phyloP scores from a whole-genome alignment of 2,888 invertebrate genomes.

The Carabus problematicus region DNA sequence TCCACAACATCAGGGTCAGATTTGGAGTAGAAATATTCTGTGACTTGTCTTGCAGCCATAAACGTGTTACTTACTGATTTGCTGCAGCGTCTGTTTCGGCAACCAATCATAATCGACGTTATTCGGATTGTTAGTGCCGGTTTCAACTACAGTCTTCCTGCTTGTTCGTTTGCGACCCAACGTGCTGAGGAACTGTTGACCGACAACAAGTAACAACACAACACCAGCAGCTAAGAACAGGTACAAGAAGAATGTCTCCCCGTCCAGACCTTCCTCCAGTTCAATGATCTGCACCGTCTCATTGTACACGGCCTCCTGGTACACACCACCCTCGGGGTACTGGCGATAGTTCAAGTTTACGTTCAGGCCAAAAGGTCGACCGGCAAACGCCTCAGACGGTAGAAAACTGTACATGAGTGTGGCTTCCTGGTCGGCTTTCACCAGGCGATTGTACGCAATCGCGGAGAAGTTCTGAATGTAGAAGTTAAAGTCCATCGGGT shows the following conservation, averaged over 20 bases:
- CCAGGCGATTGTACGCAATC: slow-evolving; percentile 83
- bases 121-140: slow-evolving; percentile 86
- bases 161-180: slow-evolving; percentile 77
- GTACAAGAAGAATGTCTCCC: slow-evolving; percentile 98
- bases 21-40: no score
- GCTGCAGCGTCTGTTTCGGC: slow-evolving; percentile 87
- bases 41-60: no score
- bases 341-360: slow-evolving; percentile 92
- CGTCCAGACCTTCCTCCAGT: slow-evolving; percentile 95
- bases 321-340: slow-evolving; percentile 66
- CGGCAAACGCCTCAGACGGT: slow-evolving; percentile 95
- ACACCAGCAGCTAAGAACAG: slow-evolving; percentile 91
- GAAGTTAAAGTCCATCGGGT: slow-evolving; percentile 98
- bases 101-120: slow-evolving; percentile 99
- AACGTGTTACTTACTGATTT: slow-evolving; percentile 76
- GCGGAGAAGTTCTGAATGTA: slow-evolving; percentile 98
- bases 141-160: slow-evolving; percentile 75
- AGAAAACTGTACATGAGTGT: slow-evolving; percentile 95
- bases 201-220: slow-evolving; percentile 85
- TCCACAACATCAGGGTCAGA: no score
- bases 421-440: slow-evolving; percentile 91
- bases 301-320: slow-evolving; percentile 94
- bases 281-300: slow-evolving; percentile 96
- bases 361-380: slow-evolving; percentile 94
- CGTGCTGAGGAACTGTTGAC: slow-evolving; percentile 86